Conservation (phyloP, 2,797 vertebrate genomes). For the Silurus lanzhouensis region DNA sequence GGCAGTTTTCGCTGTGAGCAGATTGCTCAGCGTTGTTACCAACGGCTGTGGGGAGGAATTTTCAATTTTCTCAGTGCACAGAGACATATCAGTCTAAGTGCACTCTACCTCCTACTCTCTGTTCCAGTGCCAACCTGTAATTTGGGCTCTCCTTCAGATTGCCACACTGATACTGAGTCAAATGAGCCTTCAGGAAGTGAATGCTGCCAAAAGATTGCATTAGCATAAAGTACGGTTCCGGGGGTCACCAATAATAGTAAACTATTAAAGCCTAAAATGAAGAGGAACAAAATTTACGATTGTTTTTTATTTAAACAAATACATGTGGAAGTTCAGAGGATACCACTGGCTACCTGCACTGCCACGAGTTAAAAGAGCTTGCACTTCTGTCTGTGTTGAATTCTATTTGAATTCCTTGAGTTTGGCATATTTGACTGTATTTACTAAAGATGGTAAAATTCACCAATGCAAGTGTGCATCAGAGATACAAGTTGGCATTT, state of each 20-base stretch:
- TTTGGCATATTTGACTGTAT: too few relatives aligned
- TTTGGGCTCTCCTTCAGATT: slow-evolving; percentile 53
- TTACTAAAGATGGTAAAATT: too few relatives aligned
- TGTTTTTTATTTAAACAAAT: slow-evolving; percentile 43
- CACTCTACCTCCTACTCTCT: slow-evolving; percentile 49
- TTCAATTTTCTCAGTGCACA: slow-evolving; percentile 58
- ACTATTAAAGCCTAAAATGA: slow-evolving; percentile 19
- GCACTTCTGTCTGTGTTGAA: neutral
- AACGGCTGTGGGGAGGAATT: slow-evolving; percentile 49
- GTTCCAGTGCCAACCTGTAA: slow-evolving; percentile 59
- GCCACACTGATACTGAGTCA: slow-evolving; percentile 53
- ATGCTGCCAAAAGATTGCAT: slow-evolving; percentile 52
- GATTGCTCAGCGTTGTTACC: slow-evolving; percentile 44
- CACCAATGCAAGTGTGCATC: too few relatives aligned
- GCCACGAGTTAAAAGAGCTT: neutral
- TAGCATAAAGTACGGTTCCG: slow-evolving; percentile 50
- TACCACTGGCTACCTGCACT: too few relatives aligned
- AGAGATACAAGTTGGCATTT: too few relatives aligned
- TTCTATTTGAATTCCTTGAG: too few relatives aligned
- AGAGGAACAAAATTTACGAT: slow-evolving; percentile 23
- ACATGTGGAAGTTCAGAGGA: neutral
- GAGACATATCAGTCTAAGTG: slow-evolving; percentile 58
- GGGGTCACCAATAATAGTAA: slow-evolving; percentile 46
- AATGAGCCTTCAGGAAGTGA: slow-evolving; percentile 45
- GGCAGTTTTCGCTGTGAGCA: slow-evolving; percentile 37